Evolutionary conservation across 1,140 invertebrate species (phyloP), one percentile per base, ranked within the genome.

Genomic region (Dermatophagoides farinae): DNA sequence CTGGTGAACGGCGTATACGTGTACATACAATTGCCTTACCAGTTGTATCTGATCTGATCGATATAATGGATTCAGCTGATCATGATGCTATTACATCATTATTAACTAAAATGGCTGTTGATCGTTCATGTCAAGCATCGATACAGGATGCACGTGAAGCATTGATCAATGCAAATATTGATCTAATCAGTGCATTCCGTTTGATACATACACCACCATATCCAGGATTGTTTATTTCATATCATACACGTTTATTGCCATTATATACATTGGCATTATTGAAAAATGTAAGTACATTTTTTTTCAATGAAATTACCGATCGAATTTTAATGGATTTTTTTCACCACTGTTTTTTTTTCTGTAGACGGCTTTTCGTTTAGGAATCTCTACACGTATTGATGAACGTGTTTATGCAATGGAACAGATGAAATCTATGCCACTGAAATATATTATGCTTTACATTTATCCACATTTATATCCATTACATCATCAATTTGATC

Each of bases 1-100:
- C 91, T 82, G 93, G 87, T 43, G 95, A 99, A 75, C 77, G 96
- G 63, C 77, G 93, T 64, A 99, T 99, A 68, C 79, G 96, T 64
- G 95, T 99, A 6, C 95, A 99, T 71, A 98, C 93, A 0, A 70
- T 98, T 22, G 93, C 91, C 72, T 70, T 98, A 61, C 95, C 95
- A 18, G 82, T 97, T 6, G 83, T 83, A 0, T 78, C 79, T 23
- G 88, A 81, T 66, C 69, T 97, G 44, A 77, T 80, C 4, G 91
- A 97, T 66, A 77, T 99, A 16, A 78, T 95, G 66, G 79, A 86
- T 68, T 79, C 83, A 12, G 93, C 92, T n/a, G 93, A 99, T 73
- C 85, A 95, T 68, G 85, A 96, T 70, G 88, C 88, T 54, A 91
- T 98, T 62, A 77, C 92, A 43, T 87, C 87, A 44, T 72, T 99